Evolutionary conservation across 2,888 invertebrate species (phyloP), one percentile per base, ranked within the genome.

Genomic region (Hirudinaria manillensis): DNA sequence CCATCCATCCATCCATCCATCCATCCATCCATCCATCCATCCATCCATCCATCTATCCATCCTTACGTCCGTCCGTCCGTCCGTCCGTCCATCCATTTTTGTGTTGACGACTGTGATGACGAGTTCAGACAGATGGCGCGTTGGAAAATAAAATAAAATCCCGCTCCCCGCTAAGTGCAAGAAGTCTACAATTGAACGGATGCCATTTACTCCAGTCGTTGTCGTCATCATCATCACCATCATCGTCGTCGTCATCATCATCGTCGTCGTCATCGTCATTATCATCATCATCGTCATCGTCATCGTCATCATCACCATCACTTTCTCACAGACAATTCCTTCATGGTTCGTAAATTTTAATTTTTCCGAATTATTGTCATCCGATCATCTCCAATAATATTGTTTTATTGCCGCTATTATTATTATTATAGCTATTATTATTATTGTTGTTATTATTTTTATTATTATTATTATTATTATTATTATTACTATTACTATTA

Each of bases 211-310:
- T 45, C 45, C 45, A 10, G 13, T 45, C 45, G 16, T 45, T 16
- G 10, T 45, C 45, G 10, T 45, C 45, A 16, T 45, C 45, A 45
- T 45, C 45, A 7, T 45, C 45, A 61, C n/a, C 29, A 61, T 61
- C 24, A 61, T 61, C 61, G 10, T 61, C 61, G n/a, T 61, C 6
- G 10, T 61, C 61, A 61, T 61, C 61, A 19, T 61, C 61, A 61
- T 61, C 61, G 21, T 61, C 61, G 19, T n/a, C 61, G 21, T 61
- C 61, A 29, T n/a, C 61, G 21, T 61, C 61, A 29, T 61, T n/a
- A n/a, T 61, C 61, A 61, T 61, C 61, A n/a, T 61, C 61, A 61
- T 61, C 61, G 10, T 61, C 61, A 16, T 61, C 61, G n/a, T 61
- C 56, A 13, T 56, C 56, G 27, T 56, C 24, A 61, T 61, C 61